phyloP scores from a whole-genome alignment of 2,888 invertebrate species.

The Oxyteleia sp. region DNA sequence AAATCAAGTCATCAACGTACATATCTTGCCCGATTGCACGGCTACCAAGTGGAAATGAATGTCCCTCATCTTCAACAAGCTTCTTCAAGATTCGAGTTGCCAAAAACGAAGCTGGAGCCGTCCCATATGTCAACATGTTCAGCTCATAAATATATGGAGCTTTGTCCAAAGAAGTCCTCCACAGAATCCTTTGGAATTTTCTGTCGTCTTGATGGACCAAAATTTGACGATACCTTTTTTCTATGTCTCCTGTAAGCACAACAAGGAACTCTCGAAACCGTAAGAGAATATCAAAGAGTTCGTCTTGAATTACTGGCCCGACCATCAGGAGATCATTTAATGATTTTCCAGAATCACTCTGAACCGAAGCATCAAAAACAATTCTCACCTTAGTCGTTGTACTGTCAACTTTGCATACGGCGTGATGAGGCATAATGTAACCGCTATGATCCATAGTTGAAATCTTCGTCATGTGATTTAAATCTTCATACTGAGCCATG shows the following conservation, averaged over 20 bases:
- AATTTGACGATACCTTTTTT: conserved; percentile 59
- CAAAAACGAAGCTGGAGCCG: conserved; percentile 21
- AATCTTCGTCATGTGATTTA: conserved; percentile 21
- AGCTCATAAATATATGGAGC: conserved; percentile 2
- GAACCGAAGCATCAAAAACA: conserved; percentile 38
- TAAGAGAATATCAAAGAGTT: conserved; percentile 10
- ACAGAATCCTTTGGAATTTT: conserved; percentile 33
- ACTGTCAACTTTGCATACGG: conserved; percentile 27
- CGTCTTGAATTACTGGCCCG: conserved; percentile 41
- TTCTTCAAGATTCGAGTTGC: conserved; percentile 24
- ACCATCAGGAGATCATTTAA: conserved; percentile 50
- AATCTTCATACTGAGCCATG: conserved; percentile 15
- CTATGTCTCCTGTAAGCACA: conserved; percentile 38
- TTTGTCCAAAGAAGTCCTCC: neutral
- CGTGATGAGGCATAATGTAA: conserved; percentile 42
- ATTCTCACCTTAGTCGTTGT: conserved; percentile 30
- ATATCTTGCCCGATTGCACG: conserved; percentile 8
- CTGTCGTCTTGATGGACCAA: conserved; percentile 30
- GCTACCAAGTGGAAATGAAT: conserved; percentile 16
- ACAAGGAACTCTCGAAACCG: conserved; percentile 25
- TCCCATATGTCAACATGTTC: conserved; percentile 26
- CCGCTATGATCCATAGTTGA: neutral
- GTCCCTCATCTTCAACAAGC: conserved; percentile 9
- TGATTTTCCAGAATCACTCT: conserved; percentile 24
- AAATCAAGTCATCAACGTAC: conserved; percentile 30